phyloP scores from a whole-genome alignment of 1,140 invertebrate species.

The Bombus pyrosoma region DNA sequence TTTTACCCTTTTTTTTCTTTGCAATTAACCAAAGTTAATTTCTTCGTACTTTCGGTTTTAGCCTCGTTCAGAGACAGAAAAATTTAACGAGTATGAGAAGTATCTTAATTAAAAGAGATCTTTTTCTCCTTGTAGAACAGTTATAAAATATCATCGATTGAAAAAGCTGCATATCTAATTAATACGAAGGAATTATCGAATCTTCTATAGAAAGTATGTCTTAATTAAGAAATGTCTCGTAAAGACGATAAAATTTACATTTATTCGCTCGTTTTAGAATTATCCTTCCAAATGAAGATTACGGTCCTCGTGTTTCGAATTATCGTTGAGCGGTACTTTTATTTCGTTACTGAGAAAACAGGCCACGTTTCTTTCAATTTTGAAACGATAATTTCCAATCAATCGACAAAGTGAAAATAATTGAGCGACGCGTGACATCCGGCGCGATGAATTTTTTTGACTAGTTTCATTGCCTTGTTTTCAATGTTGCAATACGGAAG shows the following conservation, averaged over 20 bases:
- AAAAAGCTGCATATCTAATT: not conserved
- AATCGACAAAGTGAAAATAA: not conserved
- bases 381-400: not conserved
- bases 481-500: not conserved
- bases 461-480: not conserved
- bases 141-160: slow-evolving; percentile 9
- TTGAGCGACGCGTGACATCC: not conserved
- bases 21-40: no score
- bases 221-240: not conserved
- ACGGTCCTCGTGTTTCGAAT: not conserved
- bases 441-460: not conserved
- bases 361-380: not conserved
- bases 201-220: not conserved
- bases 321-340: no score
- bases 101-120: not conserved
- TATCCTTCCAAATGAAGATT: not conserved
- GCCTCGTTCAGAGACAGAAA: not conserved
- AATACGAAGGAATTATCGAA: not conserved
- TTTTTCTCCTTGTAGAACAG: not conserved
- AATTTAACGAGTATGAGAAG: not conserved
- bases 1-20: no score
- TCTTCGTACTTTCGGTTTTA: no score
- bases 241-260: not conserved
- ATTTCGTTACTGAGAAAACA: no score
- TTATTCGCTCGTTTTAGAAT: not conserved